Percentiles rank a stretch among this genome's conserved stretches.
These are phyloP conservation scores for Brachylomia viminalis DNA, from an alignment of 2,888 invertebrate genomes.

Conservation along the genomic window DNA sequence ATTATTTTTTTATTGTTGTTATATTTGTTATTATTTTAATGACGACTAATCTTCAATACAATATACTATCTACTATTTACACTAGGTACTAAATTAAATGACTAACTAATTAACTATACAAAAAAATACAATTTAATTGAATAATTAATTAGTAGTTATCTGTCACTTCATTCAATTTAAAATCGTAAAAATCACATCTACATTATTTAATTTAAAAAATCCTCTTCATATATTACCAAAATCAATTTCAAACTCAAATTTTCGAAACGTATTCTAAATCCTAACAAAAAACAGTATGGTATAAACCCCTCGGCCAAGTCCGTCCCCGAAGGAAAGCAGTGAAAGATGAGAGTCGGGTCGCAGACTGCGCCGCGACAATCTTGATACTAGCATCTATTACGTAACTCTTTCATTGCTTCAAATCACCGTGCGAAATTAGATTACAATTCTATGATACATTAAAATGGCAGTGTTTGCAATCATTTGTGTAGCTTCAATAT, in stretches of 20 bases:
- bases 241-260: neutral
- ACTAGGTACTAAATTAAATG: too few species aligned
- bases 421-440: slow-evolving; percentile 23
- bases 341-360: slow-evolving; percentile 89
- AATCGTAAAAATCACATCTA: neutral
- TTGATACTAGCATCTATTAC: slow-evolving; percentile 80
- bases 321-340: slow-evolving; percentile 86
- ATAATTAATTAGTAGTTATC: too few species aligned
- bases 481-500: neutral
- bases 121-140: too few species aligned
- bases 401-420: slow-evolving; percentile 60
- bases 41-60: too few species aligned
- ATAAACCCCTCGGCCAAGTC: slow-evolving; percentile 64
- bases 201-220: neutral
- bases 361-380: slow-evolving; percentile 70
- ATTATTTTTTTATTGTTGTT: neutral
- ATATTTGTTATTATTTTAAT: neutral
- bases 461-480: neutral
- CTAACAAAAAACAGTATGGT: slow-evolving; percentile 25
- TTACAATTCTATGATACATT: neutral
- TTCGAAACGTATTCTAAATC: slow-evolving; percentile 10
- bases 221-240: neutral
- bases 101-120: too few species aligned
- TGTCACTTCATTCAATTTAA: neutral
- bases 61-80: too few species aligned